phyloP scores from a whole-genome alignment of 2,113 vertebrate species.

The Burhinus oedicnemus region DNA sequence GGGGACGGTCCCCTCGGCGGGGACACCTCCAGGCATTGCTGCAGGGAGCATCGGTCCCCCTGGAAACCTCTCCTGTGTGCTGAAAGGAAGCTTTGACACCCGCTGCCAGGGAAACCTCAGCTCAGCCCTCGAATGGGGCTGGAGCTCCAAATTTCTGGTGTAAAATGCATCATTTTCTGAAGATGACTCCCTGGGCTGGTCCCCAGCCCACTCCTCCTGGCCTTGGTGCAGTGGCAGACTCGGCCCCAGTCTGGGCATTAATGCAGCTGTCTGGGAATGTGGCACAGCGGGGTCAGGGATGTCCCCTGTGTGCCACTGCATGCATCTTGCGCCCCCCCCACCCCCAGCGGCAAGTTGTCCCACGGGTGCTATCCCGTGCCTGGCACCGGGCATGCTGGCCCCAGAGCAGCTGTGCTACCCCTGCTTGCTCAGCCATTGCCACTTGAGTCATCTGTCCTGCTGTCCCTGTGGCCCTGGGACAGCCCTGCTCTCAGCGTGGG shows the following conservation, averaged over 20 bases:
- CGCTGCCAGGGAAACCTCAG: not conserved
- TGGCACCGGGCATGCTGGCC: accelerated
- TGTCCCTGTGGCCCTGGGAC: not conserved
- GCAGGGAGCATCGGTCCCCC: not conserved
- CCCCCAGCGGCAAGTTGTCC: not conserved
- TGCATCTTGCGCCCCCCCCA: accelerated
- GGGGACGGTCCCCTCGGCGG: accelerated
- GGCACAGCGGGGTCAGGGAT: not conserved
- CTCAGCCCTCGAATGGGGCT: not conserved
- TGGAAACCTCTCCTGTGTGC: not conserved
- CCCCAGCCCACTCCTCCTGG: not conserved
- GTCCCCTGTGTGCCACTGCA: not conserved
- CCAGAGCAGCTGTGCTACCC: not conserved
- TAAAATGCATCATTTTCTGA: not conserved
- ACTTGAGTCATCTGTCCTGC: accelerated
- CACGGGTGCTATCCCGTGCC: not conserved
- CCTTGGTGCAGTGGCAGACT: not conserved
- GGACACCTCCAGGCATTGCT: not conserved
- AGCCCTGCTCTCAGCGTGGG: not conserved
- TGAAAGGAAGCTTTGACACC: not conserved
- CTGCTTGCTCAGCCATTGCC: not conserved
- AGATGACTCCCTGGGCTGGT: not conserved
- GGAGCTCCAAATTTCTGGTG: not conserved
- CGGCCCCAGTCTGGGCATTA: not conserved
- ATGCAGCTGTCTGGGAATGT: not conserved